phyloP scores from a whole-genome alignment of 1,140 invertebrate genomes.

The Mercenaria mercenaria region DNA sequence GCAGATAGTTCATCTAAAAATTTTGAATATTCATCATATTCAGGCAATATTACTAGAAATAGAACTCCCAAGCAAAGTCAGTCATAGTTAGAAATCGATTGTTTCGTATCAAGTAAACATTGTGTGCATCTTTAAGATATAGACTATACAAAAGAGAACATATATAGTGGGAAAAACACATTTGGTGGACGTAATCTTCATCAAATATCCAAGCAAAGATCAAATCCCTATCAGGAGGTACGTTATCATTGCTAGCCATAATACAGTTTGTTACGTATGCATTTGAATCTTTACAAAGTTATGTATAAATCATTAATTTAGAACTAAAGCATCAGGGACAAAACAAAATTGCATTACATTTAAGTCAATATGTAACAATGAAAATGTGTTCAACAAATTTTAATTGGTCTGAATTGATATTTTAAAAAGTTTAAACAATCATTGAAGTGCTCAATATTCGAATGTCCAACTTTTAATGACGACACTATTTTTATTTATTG shows the following conservation, averaged over 20 bases:
- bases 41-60: no score
- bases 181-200: slow-evolving; percentile 78
- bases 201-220: slow-evolving; percentile 51
- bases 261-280: not conserved
- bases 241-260: not conserved
- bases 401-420: no score
- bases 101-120: not conserved
- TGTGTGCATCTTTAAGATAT: slow-evolving; percentile 76
- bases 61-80: no score
- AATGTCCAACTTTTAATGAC: no score
- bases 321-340: not conserved
- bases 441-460: no score
- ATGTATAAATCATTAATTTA: not conserved
- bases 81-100: no score
- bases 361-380: not conserved
- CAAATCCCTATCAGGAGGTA: slow-evolving; percentile 81
- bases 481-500: no score
- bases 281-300: not conserved
- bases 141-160: slow-evolving; percentile 87
- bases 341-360: not conserved
- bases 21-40: no score
- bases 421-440: no score
- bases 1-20: no score
- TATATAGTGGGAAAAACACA: slow-evolving; percentile 78
- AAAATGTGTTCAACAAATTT: no score